Evolutionary conservation across 2,888 invertebrate genomes (phyloP).

Genomic region (Hirtodrosophila cameraria): DNA sequence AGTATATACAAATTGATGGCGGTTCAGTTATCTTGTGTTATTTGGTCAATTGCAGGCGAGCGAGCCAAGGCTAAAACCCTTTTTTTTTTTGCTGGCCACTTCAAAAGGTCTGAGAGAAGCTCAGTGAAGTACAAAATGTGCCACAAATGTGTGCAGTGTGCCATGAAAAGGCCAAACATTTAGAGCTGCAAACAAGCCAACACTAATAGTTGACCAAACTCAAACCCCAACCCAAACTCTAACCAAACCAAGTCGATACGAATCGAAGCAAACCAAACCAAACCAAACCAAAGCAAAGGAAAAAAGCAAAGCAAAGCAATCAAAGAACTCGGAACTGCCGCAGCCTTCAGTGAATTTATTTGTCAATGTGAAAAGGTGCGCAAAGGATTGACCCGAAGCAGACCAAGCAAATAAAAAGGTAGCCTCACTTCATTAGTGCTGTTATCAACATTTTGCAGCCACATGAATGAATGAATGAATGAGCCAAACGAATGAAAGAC

Average conservation of each 20-base stretch:
- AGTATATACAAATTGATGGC: slow-evolving; percentile 24
- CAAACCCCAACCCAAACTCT: not conserved
- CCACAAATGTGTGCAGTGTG: slow-evolving; percentile 74
- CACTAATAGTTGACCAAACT: slow-evolving; percentile 64
- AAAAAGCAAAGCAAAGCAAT: slow-evolving; percentile 61
- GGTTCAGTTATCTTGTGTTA: slow-evolving; percentile 51
- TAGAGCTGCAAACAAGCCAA: slow-evolving; percentile 63
- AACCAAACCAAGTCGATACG: not conserved
- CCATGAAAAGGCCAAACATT: slow-evolving; percentile 76
- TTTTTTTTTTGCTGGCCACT: slow-evolving; percentile 59
- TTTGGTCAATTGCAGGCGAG: slow-evolving; percentile 48
- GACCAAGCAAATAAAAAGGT: slow-evolving; percentile 55
- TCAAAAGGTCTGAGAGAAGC: slow-evolving; percentile 35
- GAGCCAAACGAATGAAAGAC: slow-evolving; percentile 30
- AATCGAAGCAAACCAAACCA: slow-evolving; percentile 1
- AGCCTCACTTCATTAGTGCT: slow-evolving; percentile 75
- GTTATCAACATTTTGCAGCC: slow-evolving; percentile 75
- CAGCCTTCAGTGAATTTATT: slow-evolving; percentile 57
- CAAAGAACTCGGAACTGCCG: slow-evolving; percentile 50
- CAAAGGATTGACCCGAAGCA: slow-evolving; percentile 55
- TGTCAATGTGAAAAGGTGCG: slow-evolving; percentile 75
- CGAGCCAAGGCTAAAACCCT: slow-evolving; percentile 28
- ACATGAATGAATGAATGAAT: slow-evolving; percentile 45
- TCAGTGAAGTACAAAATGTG: slow-evolving; percentile 74
- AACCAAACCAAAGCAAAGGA: slow-evolving; percentile 14